Percentiles rank a stretch among this genome's conserved stretches.
Evolutionary conservation across 2,797 vertebrate genomes (phyloP).

Genomic region (Coregonus ussuriensis): DNA sequence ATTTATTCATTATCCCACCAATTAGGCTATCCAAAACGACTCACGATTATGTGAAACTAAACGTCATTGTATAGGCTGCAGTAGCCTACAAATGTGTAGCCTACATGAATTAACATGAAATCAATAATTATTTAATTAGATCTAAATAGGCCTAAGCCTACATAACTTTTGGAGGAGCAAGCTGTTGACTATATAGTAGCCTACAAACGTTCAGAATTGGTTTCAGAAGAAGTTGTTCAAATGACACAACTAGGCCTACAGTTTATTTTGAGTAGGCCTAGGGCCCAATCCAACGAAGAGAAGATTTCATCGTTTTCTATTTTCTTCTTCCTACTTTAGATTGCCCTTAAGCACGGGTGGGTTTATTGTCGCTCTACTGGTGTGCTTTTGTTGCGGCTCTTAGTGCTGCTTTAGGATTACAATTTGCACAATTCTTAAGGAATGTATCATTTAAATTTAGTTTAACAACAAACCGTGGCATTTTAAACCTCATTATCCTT

Average conservation of each 20-base stretch:
- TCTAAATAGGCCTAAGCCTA: too few relatives aligned
- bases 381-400: constrained; percentile 62
- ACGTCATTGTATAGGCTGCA: neutral
- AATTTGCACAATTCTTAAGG: constrained; percentile 72
- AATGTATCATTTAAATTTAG: constrained; percentile 73
- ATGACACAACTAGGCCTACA: constrained; percentile 38
- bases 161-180: neutral
- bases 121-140: neutral
- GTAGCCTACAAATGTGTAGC: neutral
- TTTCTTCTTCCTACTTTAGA: constrained; percentile 43
- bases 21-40: neutral
- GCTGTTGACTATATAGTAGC: neutral
- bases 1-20: neutral
- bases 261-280: constrained; percentile 38
- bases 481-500: constrained; percentile 54
- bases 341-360: constrained; percentile 19
- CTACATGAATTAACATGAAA: neutral
- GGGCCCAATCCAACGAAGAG: constrained; percentile 12
- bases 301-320: constrained; percentile 20
- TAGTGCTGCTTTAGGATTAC: constrained; percentile 68
- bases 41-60: neutral
- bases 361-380: constrained; percentile 60
- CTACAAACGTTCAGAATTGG: neutral
- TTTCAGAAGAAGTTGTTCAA: constrained; percentile 44
- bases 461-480: constrained; percentile 65